Evolutionary conservation across 2,113 vertebrate genomes (phyloP), one percentile per base, ranked within the genome.

Genomic region (Hyla sarda): DNA sequence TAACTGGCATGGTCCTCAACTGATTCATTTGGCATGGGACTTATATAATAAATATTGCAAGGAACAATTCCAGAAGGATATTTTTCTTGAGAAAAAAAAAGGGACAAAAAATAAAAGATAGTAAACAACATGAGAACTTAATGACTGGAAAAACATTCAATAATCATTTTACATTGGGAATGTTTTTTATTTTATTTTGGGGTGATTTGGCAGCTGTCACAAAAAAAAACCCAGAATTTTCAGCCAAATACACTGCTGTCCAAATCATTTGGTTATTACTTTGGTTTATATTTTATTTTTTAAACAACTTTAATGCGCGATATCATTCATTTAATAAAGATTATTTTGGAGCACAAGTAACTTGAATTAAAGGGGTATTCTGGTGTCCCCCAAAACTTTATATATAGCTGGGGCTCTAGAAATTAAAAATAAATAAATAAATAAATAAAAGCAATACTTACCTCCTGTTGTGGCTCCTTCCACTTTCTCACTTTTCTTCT

Each of bases 141-240:
- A 79, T 85, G 79, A 85, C 84, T 79, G 74, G 84, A 60, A 78
- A 75, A 85, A 85, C 84, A 71, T 79, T 79, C 47, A 56, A 85
- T 56, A 79, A 69, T 71, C 76, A 77, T 79, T 62, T 52, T n/a
- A 56, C 32, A 13, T 65, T 32, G 32, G 30, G 54, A 54, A 48
- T 32, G 19, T 71, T 79, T 85, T 78, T 54, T 47, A 71, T 78
- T 65, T 65, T 79, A 32, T n/a, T n/a, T n/a, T n/a, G n/a, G n/a
- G n/a, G n/a, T n/a, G 62, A 62, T 79, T 85, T 85, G 84, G 84
- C 74, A 79, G 60, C 23, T 32, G 8, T 79, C 71, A 23, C 62
- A 11, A n/a, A 48, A 23, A 54, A 11, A 58, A 69, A 71, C n/a
- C n/a, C n/a, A n/a, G n/a, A 62, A 23, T 62, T 56, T 62, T 17